Evolutionary conservation across 2,797 vertebrate species (phyloP), one percentile per base, ranked within the genome.

Genomic region (Gorsachius magnificus): DNA sequence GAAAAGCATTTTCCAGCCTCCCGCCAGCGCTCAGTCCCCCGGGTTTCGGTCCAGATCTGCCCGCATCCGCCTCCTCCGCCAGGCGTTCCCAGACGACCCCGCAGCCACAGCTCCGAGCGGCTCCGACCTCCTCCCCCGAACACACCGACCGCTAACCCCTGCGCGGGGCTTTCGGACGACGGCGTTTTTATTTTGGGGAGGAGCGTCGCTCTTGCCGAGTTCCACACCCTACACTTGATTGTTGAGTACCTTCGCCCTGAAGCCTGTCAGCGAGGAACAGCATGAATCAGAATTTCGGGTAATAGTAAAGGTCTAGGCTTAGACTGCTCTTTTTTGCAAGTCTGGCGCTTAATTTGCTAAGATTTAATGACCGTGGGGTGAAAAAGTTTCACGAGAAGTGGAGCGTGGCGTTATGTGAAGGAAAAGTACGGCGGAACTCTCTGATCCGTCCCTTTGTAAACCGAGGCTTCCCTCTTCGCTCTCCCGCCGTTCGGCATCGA

Each of bases 91-190:
- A 35, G 35, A 21, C 82, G 7, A 31, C 69, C 75, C 64, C 7
- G 4, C 66, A 50, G 11, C 57, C 83, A 33, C 31, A 17, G 20
- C 90, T 75, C 86, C 11, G 2, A 25, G 45, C 9, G 53, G 26
- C 90, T 6, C 12, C 10, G 45, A 7, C 54, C 64, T 36, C 46
- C 38, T 38, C 41, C 41, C 41, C 41, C 41, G 14, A 41, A 15
- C 41, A 41, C 41, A 41, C 14, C 41, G 41, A 43, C 41, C 41
- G 41, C 13, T 8, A n/a, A 16, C 60, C 43, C 36, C 1, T 0
- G 2, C 0, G 16, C n/a, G 2, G 82, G 64, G 54, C 24, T 6
- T 15, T 5, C 10, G 1, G 17, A 2, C 6, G 33, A 16, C 4
- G 66, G 4, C 43, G 2, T 5, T n/a, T 46, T 12, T 10, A 20